Evolutionary conservation across 2,797 vertebrate genomes (phyloP).

Genomic region (Spea hammondii): DNA sequence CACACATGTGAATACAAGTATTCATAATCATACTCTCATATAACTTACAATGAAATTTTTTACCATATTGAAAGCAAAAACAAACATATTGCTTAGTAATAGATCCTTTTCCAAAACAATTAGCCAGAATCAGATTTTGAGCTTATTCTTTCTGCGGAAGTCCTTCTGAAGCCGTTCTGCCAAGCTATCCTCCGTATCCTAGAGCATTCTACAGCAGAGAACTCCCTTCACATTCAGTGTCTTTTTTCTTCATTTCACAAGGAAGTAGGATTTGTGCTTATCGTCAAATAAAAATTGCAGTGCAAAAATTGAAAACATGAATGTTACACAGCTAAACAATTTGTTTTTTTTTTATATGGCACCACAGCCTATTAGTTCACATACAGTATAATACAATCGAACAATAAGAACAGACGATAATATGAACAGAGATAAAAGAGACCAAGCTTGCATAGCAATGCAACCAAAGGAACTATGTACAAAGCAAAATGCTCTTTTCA

Average conservation of each 20-base stretch:
- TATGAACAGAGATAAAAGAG: conserved; percentile 85
- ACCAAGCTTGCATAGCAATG: conserved; percentile 98
- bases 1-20: conserved; percentile 48
- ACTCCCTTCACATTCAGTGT: conserved; percentile 93
- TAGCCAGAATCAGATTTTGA: conserved; percentile 61
- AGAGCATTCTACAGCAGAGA: conserved; percentile 90
- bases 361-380: conserved; percentile 98
- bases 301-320: conserved; percentile 97
- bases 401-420: conserved; percentile 87
- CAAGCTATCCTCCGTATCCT: conserved; percentile 63
- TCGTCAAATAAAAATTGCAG: conserved; percentile 98
- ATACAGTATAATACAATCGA: conserved; percentile 93
- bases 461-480: conserved; percentile 98
- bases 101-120: conserved; percentile 57
- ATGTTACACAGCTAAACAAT: conserved; percentile 90
- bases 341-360: conserved; percentile 81
- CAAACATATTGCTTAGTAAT: conserved; percentile 62
- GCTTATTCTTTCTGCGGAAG: conserved; percentile 56
- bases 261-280: conserved; percentile 99
- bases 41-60: conserved; percentile 60
- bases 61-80: conserved; percentile 60
- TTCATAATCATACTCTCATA: conserved; percentile 53
- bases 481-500: conserved; percentile 78
- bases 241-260: conserved; percentile 88
- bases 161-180: conserved; percentile 60